Conservation (phyloP, 2,797 vertebrate genomes). For the Rhinoraja longicauda region DNA sequence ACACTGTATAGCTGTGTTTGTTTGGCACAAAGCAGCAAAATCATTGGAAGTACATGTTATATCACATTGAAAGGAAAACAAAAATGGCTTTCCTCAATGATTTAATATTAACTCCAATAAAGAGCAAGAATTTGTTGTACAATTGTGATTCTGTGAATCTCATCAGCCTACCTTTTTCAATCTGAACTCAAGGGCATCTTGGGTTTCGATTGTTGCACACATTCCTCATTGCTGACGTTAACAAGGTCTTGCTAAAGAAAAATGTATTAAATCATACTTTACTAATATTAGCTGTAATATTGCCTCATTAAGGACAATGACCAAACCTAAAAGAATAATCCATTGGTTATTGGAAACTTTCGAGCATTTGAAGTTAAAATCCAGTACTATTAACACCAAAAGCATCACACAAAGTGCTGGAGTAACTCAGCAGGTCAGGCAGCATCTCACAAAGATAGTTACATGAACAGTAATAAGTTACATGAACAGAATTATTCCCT, state of each 20-base stretch:
- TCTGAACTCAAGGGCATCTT: not conserved
- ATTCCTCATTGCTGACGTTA: not conserved
- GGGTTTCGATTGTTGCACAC: not conserved
- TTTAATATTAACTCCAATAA: not conserved
- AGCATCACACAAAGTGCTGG: too few relatives aligned
- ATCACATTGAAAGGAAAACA: not conserved
- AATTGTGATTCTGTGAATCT: not conserved
- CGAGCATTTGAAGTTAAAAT: not conserved
- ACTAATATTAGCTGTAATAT: not conserved
- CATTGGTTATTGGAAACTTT: not conserved
- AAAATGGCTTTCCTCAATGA: not conserved
- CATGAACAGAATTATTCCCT: not conserved
- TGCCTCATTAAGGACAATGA: not conserved
- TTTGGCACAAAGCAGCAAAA: not conserved
- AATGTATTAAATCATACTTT: not conserved
- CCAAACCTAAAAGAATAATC: not conserved
- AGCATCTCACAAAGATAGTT: too few relatives aligned
- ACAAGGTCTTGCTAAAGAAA: not conserved
- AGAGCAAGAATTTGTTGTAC: not conserved
- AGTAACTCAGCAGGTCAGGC: too few relatives aligned
- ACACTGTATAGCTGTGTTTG: too few relatives aligned
- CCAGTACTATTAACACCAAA: too few relatives aligned
- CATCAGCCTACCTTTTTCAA: not conserved
- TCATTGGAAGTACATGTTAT: not conserved
- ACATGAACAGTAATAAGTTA: not conserved